A percentile compares a stretch with the other conserved stretches of the same genome.
Evolutionary conservation across 2,113 vertebrate species (phyloP).

Genomic region (Oncorhynchus kisutch): DNA sequence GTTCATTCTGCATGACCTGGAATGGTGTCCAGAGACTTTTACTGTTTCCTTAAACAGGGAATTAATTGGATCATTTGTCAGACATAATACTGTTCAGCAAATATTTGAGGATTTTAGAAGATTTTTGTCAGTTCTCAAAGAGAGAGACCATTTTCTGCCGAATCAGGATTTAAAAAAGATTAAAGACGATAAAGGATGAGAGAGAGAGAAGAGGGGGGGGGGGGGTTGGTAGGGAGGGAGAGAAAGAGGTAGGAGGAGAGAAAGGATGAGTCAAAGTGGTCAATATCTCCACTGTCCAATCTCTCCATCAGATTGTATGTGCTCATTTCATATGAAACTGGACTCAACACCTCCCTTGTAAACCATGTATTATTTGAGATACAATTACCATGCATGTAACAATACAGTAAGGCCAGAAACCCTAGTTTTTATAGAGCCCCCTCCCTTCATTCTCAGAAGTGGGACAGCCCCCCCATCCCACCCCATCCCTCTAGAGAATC

Average conservation of each 20-base stretch:
- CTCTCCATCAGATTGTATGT: neutral
- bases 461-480: conserved; percentile 65
- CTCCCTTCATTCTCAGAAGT: conserved; percentile 70
- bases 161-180: neutral
- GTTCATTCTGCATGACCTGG: neutral
- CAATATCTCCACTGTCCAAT: neutral
- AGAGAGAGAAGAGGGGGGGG: too few species aligned
- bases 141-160: neutral
- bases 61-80: neutral
- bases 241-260: neutral
- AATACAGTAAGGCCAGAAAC: conserved; percentile 58
- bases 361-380: conserved; percentile 18
- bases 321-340: neutral
- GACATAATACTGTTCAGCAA: neutral
- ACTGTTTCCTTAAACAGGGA: neutral
- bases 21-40: neutral
- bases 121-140: neutral
- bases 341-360: conserved; percentile 6
- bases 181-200: too few species aligned
- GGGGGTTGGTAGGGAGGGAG: neutral
- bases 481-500: conserved; percentile 73
- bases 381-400: conserved; percentile 66
- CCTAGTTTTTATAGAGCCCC: conserved; percentile 65
- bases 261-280: neutral
- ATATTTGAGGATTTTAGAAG: neutral